A percentile compares a stretch with the other conserved stretches of the same genome.
Conservation (phyloP, 2,888 invertebrate genomes). For the Cybosia mesomella region DNA sequence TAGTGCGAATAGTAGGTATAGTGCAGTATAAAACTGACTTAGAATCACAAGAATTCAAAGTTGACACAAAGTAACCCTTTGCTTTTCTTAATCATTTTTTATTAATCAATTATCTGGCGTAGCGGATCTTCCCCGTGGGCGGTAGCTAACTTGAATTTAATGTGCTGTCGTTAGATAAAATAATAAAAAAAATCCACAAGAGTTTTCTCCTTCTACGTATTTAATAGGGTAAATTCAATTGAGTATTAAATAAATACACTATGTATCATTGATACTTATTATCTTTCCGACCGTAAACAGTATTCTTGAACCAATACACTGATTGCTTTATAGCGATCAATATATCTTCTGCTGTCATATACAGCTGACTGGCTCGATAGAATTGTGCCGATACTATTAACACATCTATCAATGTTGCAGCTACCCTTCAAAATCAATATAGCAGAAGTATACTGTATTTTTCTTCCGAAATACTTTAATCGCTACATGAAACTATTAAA, state of each 20-base stretch:
- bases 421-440: slow-evolving; percentile 13
- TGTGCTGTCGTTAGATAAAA: too few relatives aligned
- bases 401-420: slow-evolving; percentile 31
- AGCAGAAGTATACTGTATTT: not conserved
- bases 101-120: too few relatives aligned
- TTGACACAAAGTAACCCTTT: too few relatives aligned
- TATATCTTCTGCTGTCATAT: slow-evolving; percentile 43
- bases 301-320: slow-evolving; percentile 29
- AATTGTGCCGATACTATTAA: slow-evolving; percentile 31
- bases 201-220: too few relatives aligned
- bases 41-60: too few relatives aligned
- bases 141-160: too few relatives aligned
- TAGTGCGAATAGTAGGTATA: too few relatives aligned
- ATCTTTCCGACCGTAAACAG: slow-evolving; percentile 28
- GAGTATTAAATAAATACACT: not conserved
- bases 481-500: not conserved
- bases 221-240: too few relatives aligned
- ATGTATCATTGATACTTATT: slow-evolving; percentile 9
- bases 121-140: too few relatives aligned
- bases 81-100: too few relatives aligned
- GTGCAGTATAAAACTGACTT: too few relatives aligned
- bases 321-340: slow-evolving; percentile 45
- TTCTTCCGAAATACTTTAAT: not conserved
- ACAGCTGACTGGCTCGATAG: slow-evolving; percentile 33
- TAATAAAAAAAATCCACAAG: too few relatives aligned